Percentiles rank a stretch among this genome's conserved stretches.
Conservation (phyloP, 92 coral and sea anemone genomes). For the Anthopleura xanthogrammica region DNA sequence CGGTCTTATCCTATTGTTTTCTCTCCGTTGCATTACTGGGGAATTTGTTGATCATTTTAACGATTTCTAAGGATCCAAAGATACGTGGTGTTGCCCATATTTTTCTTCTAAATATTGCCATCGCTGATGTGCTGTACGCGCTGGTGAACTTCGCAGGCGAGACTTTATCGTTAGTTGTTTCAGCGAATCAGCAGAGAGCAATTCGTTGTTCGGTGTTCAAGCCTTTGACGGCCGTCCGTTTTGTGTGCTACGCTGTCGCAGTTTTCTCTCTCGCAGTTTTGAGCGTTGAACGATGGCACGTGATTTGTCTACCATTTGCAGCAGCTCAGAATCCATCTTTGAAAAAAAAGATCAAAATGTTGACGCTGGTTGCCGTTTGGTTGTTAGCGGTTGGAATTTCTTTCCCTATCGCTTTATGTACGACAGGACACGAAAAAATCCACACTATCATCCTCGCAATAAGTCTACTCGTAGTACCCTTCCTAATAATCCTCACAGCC, state of each 20-base stretch:
- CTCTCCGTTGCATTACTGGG: slow-evolving; percentile 50
- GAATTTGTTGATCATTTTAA: slow-evolving; percentile 40
- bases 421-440: slow-evolving; percentile 21
- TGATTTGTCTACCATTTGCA: slow-evolving; percentile 37
- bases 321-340: slow-evolving; percentile 17
- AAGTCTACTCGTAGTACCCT: slow-evolving; percentile 19
- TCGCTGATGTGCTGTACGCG: slow-evolving; percentile 50
- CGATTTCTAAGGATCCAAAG: slow-evolving; percentile 40
- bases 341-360: slow-evolving; percentile 36
- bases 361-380: slow-evolving; percentile 25
- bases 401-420: slow-evolving; percentile 38
- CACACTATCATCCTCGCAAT: slow-evolving; percentile 32
- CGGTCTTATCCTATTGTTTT: slow-evolving; percentile 25
- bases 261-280: slow-evolving; percentile 42
- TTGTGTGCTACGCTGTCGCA: slow-evolving; percentile 40
- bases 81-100: slow-evolving; percentile 50
- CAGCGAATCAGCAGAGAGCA: slow-evolving; percentile 2
- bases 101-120: slow-evolving; percentile 55
- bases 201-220: slow-evolving; percentile 31
- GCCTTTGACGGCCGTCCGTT: slow-evolving; percentile 40
- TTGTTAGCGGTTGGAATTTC: slow-evolving; percentile 26
- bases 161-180: slow-evolving; percentile 4
- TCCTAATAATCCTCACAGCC: slow-evolving; percentile 28
- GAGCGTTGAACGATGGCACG: slow-evolving; percentile 57
- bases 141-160: slow-evolving; percentile 52